Percentiles rank a stretch among this genome's conserved stretches.
Conservation (phyloP, 2,797 vertebrate species). For the Serranus cabrilla region DNA sequence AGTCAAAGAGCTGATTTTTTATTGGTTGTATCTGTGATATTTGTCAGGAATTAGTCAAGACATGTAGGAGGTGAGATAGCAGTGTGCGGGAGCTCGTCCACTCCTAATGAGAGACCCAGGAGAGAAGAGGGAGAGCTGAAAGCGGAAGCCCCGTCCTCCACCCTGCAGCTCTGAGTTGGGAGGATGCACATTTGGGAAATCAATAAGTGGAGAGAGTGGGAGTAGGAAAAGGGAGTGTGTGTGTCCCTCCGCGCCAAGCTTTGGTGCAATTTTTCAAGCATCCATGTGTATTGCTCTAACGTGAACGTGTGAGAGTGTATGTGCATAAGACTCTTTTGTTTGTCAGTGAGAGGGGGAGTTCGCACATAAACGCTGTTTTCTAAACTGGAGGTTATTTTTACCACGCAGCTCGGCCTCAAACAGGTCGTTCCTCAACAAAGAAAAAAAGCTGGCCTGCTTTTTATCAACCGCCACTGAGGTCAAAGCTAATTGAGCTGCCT, state of each 20-base stretch:
- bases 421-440: slow-evolving; percentile 15
- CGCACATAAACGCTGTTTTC: slow-evolving; percentile 43
- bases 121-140: slow-evolving; percentile 27
- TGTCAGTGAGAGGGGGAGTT: slow-evolving; percentile 41
- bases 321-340: slow-evolving; percentile 55
- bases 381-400: slow-evolving; percentile 59
- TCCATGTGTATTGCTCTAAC: slow-evolving; percentile 48
- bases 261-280: slow-evolving; percentile 49
- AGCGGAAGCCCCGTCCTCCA: slow-evolving; percentile 43
- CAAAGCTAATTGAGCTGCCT: slow-evolving; percentile 43
- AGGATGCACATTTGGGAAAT: slow-evolving; percentile 60
- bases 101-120: slow-evolving; percentile 41
- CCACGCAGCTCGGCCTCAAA: slow-evolving; percentile 13
- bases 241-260: slow-evolving; percentile 25
- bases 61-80: slow-evolving; percentile 52
- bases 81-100: not conserved
- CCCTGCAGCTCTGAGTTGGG: slow-evolving; percentile 30
- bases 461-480: slow-evolving; percentile 47
- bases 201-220: slow-evolving; percentile 47
- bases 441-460: not conserved
- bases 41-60: slow-evolving; percentile 15
- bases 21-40: not conserved
- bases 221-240: slow-evolving; percentile 54
- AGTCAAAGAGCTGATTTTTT: slow-evolving; percentile 9
- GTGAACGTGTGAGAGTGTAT: slow-evolving; percentile 31